Base-by-base conservation (phyloP, 2,888 invertebrate genomes). In the Ethmia dodecea region DNA sequence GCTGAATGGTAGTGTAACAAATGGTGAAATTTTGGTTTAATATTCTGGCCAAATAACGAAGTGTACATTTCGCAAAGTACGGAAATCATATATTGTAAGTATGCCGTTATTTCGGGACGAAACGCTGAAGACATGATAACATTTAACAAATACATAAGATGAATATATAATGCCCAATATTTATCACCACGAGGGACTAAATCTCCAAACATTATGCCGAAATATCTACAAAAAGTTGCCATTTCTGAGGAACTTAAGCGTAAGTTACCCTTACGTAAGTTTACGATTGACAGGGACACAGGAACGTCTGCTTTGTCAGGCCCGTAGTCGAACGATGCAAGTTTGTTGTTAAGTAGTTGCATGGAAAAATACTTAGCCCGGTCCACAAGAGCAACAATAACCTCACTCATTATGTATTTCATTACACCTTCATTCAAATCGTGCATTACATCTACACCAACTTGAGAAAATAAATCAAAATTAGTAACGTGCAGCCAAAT, bases 381-480 rank as follows among this genome's bases (percentile, higher is more conserved):
- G 27, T 38, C 38, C 8, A 38, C 27, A 5, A 38, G 29, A 15
- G 18, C 31, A 24, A 38, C 31, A 34, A 38, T 6, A 6, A 38
- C 8, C 13, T 13, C 13, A 28, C 28, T 10, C 28, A 28, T 38
- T 3, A 39, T 20, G 13, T 43, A 40, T 41, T 47, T 49, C 3
- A 40, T 40, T 5, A 47, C 37, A 2, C 56, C 50, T 33, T 55
- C 50, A 12, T 49, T 34, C 18, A 53, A 22, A 15, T 54, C 50
- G 28, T 52, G 55, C 46, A 52, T 48, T 6, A 57, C 32, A 25
- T 57, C 55, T 4, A 45, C 45, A n/a, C 44, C 45, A n/a, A 39
- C 30, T 31, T 50, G 47, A 13, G 47, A 33, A 13, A 48, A 40
- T 15, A 40, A 43, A 40, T 51, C 38, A 35, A 52, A 55, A 31